Evolutionary conservation across 92 coral and sea anemone genomes (phyloP), one percentile per base, ranked within the genome.

Genomic region (Zoanthus gigantus): DNA sequence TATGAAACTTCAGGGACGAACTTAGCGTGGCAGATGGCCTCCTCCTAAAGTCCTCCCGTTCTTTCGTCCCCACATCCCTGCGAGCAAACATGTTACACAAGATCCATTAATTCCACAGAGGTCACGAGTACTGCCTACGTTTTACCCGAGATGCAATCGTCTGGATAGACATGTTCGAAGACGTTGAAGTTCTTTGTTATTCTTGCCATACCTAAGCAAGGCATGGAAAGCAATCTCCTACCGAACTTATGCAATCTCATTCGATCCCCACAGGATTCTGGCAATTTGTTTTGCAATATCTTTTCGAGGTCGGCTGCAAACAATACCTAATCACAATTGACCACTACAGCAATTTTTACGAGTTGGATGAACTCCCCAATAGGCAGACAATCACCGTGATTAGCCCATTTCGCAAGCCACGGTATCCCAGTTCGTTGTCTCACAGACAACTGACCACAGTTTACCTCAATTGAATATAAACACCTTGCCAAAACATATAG

Each of bases 81-180:
- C 78, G 68, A 84, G 68, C 78, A 89, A 77, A 85, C 78, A n/a
- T 74, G 83, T 68, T 90, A 69, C 15, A 86, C 92, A 67, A 82
- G 44, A 52, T 52, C 56, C 23, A 23, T 23, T 23, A 23, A 23
- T 23, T 23, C 23, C 23, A 23, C 23, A 23, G 23, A 23, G 23
- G 23, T 23, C 23, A 23, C 23, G 23, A 23, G 23, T 23, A 23
- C 23, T 23, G 23, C 23, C 23, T 23, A 23, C 23, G 23, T 23
- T 23, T 23, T 23, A 23, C 23, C 23, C 23, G 23, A 23, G 23
- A 23, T 23, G 23, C 23, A 23, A 23, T 23, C 23, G 23, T 23
- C 23, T 23, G 23, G 23, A 23, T 23, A 23, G 23, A 76, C 81
- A 88, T 88, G 87, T 88, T 79, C 57, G 80, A 79, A 34, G 90